Conservation (phyloP, 2,797 vertebrate genomes). For the Poeciliopsis presidionis region DNA sequence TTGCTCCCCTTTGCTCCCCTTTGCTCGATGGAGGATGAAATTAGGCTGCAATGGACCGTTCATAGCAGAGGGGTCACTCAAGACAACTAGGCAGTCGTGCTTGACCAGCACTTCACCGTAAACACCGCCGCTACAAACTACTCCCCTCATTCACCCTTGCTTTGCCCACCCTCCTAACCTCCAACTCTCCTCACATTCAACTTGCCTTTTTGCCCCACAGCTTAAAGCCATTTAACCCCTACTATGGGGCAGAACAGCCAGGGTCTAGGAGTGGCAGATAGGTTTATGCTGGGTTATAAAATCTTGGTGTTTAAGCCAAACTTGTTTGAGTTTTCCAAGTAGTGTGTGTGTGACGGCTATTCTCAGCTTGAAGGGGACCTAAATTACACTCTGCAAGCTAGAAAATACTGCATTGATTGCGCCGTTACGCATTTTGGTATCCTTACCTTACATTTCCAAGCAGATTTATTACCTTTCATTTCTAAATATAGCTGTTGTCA, state of each 20-base stretch:
- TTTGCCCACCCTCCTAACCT: conserved; percentile 25
- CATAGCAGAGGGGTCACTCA: conserved; percentile 49
- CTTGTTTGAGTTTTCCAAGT: conserved; percentile 51
- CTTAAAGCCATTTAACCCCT: conserved; percentile 66
- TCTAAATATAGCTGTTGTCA: conserved; percentile 25
- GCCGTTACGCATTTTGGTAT: conserved; percentile 16
- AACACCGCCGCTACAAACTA: conserved; percentile 30
- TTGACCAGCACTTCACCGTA: conserved; percentile 50
- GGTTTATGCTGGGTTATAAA: conserved; percentile 41
- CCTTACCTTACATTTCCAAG: conserved; percentile 31
- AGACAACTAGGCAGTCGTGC: conserved; percentile 52
- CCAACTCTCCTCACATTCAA: conserved; percentile 39
- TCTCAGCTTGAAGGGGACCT: conserved; percentile 24
- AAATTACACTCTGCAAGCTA: conserved; percentile 23
- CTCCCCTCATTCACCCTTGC: conserved; percentile 3
- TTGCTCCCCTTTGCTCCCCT: conserved; percentile 58
- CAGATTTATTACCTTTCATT: conserved; percentile 38
- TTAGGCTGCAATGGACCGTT: conserved; percentile 60
- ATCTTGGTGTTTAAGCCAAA: conserved; percentile 57
- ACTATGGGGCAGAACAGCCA: conserved; percentile 47
- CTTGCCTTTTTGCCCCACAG: conserved; percentile 44
- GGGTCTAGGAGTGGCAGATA: conserved; percentile 34
- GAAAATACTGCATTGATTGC: conserved; percentile 30
- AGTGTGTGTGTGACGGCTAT: conserved; percentile 6
- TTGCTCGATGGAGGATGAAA: conserved; percentile 73